Evolutionary conservation across 37 sponge, comb jelly and placozoan genomes (phyloP), one percentile per base, ranked within the genome.

Genomic region (Eunapius fragilis): DNA sequence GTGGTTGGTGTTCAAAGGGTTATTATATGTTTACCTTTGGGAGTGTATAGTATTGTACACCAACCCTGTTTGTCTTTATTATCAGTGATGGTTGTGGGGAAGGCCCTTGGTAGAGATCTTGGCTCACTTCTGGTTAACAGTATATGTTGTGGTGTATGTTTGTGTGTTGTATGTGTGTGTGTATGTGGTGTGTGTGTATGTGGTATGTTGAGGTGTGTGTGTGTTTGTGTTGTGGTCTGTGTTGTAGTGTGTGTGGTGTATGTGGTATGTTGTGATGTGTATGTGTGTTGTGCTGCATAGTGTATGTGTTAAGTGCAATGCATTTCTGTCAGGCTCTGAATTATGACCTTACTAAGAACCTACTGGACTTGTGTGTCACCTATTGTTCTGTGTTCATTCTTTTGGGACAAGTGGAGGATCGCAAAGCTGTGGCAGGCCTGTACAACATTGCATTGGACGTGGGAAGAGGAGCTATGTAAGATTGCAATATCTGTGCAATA

Each of bases 391-490:
- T 95, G 67, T 86, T 97, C 90, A 85, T 97, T 19, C 71, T 97
- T 25, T 26, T 97, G 85, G 83, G 88, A 11, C 88, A 87, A 30
- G 89, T 97, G 26, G 98, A 97, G 0, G 98, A 97, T 37, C 80
- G 96, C 32, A 93, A 89, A 69, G 76, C 84, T 23, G 47, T 95
- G 47, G 76, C 76, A 68, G 93, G 90, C 23, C 91, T 97, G 23
- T 97, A 81, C 77, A 97, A 95, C 80, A 86, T 91, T 28, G 93
- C 96, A 14, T 87, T 93, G 31, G 97, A 97, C 36, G 72, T 75
- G 5, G 83, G 81, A 19, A 71, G 93, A 25, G 95, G 95, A 25
- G 24, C 86, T 24, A 67, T 74, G 92, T 92, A 27, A 72, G 90
- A 36, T 5, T 14, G 0, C 32, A 75, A 12, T 1, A 78, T 58